A percentile compares a stretch with the other conserved stretches of the same genome.
Evolutionary conservation across 2,888 invertebrate species (phyloP).

Genomic region (Clitarchus hookeri): DNA sequence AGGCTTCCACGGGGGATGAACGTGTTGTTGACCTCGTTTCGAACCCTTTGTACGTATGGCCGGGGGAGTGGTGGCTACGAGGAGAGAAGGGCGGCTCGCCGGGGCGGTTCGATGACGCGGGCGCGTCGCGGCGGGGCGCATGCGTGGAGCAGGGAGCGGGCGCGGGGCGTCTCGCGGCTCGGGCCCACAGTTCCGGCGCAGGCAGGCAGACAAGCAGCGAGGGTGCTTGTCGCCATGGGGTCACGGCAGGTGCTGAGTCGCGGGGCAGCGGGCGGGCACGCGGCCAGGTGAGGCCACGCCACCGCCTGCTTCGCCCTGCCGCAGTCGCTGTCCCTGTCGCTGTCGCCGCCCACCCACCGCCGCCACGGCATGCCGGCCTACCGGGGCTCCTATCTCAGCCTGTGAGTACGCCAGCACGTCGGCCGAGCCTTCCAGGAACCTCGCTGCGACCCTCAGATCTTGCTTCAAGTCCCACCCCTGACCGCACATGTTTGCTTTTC

Average conservation of each 20-base stretch:
- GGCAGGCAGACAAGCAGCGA: slow-evolving; percentile 37
- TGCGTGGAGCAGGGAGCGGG: not conserved
- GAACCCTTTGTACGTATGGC: not conserved
- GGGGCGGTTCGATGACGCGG: slow-evolving; percentile 22
- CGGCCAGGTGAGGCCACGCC: slow-evolving; percentile 23
- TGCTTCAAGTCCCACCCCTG: too few relatives aligned
- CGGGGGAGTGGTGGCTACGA: not conserved
- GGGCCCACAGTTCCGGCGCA: not conserved
- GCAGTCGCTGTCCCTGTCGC: slow-evolving; percentile 46
- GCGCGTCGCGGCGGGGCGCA: not conserved
- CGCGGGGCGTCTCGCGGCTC: not conserved
- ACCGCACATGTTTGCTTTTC: too few relatives aligned
- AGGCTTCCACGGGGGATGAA: not conserved
- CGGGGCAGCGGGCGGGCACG: not conserved
- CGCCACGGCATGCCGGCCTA: slow-evolving; percentile 47
- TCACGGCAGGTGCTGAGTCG: slow-evolving; percentile 4
- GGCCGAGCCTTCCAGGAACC: not conserved
- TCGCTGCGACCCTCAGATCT: too few relatives aligned
- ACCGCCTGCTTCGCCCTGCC: slow-evolving; percentile 32
- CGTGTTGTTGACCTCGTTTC: not conserved
- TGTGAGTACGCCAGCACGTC: slow-evolving; percentile 45
- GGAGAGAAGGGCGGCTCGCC: too few relatives aligned
- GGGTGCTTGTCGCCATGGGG: not conserved
- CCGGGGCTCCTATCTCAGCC: slow-evolving; percentile 47
- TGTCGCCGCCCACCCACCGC: slow-evolving; percentile 48